phyloP scores from a whole-genome alignment of 2,888 invertebrate genomes.

The Dorcus parallelipipedus region DNA sequence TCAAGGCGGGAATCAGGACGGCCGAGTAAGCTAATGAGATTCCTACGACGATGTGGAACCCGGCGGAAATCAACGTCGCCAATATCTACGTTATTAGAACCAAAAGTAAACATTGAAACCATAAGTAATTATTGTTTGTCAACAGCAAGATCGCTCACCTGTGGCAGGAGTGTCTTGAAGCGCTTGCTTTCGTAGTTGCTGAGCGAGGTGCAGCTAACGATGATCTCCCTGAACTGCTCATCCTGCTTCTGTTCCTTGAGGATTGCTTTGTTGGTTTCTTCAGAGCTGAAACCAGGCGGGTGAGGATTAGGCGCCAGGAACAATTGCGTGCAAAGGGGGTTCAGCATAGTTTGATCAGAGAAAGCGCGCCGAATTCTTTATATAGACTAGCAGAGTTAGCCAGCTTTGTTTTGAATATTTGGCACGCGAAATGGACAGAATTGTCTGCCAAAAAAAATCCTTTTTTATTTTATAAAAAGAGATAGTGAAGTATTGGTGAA shows the following conservation, averaged over 20 bases:
- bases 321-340: no score
- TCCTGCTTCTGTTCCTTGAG: slow-evolving; percentile 44
- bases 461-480: no score
- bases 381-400: no score
- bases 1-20: slow-evolving; percentile 52
- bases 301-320: no score
- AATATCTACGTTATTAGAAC: slow-evolving; percentile 44
- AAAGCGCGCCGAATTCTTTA: no score
- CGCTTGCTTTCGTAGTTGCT: slow-evolving; percentile 46
- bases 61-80: slow-evolving; percentile 54
- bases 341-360: no score
- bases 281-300: slow-evolving; percentile 30
- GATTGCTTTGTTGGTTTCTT: slow-evolving; percentile 41
- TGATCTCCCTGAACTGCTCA: slow-evolving; percentile 48
- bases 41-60: slow-evolving; percentile 60
- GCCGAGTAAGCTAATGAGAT: slow-evolving; percentile 57
- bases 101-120: background rate
- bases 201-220: slow-evolving; percentile 48
- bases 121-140: background rate
- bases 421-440: no score
- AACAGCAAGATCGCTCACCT: slow-evolving; percentile 38
- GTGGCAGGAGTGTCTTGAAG: slow-evolving; percentile 48
- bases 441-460: no score
- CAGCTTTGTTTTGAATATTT: no score
- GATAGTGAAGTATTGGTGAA: no score